phyloP scores from a whole-genome alignment of 2,797 vertebrate species.

The Peromyscus eremicus region DNA sequence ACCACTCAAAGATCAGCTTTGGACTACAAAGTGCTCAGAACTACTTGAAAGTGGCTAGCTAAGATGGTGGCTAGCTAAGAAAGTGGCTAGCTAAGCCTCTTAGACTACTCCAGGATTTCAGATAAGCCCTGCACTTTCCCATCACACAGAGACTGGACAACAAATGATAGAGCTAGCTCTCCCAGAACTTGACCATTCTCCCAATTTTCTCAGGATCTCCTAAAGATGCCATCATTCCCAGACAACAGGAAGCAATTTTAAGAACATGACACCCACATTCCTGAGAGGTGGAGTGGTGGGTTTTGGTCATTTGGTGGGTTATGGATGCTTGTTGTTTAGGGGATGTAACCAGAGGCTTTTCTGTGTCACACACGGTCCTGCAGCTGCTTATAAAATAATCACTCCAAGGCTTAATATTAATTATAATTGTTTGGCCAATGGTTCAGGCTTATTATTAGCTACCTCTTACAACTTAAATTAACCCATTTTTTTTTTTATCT shows the following conservation, averaged over 20 bases:
- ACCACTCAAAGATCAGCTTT: background rate
- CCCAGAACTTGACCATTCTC: background rate
- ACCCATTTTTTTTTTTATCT: too few species aligned
- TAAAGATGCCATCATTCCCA: background rate
- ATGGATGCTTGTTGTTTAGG: background rate
- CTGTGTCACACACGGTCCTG: too few species aligned
- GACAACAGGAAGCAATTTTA: background rate
- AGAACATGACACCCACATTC: background rate
- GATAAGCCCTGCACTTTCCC: background rate
- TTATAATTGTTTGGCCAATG: too few species aligned
- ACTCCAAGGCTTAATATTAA: too few species aligned
- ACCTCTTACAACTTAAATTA: too few species aligned
- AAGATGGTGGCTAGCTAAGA: background rate
- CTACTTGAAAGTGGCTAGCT: background rate
- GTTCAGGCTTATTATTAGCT: too few species aligned
- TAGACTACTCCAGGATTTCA: background rate
- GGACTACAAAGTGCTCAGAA: background rate
- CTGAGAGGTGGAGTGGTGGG: background rate
- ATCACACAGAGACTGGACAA: background rate
- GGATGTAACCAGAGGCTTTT: too few species aligned
- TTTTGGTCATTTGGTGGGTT: background rate
- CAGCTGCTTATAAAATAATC: too few species aligned
- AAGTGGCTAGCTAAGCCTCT: too few species aligned
- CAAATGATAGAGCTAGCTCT: background rate
- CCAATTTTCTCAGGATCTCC: background rate